phyloP scores from a whole-genome alignment of 2,797 vertebrate genomes.

The Poecilia velifera region DNA sequence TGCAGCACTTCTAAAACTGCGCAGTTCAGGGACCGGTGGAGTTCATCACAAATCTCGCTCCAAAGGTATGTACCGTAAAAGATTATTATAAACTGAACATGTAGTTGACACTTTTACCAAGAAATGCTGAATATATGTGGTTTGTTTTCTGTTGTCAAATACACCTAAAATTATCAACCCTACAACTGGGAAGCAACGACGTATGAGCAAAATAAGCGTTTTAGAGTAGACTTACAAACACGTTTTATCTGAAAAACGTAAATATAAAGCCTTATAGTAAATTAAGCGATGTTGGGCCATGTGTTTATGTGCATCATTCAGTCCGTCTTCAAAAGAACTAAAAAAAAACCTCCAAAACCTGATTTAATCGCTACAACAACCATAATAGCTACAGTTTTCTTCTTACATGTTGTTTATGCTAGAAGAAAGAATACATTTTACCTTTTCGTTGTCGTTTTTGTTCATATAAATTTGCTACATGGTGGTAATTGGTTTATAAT shows the following conservation, averaged over 20 bases:
- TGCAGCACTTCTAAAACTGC: constrained; percentile 39
- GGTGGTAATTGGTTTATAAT: background rate
- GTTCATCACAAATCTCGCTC: constrained; percentile 1
- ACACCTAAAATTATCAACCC: background rate
- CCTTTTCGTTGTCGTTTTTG: background rate
- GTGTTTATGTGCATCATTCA: constrained; percentile 1
- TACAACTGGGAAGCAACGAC: background rate
- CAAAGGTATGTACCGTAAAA: constrained; percentile 31
- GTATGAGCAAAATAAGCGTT: background rate
- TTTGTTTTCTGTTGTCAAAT: background rate
- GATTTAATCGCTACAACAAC: background rate
- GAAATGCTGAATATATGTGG: background rate
- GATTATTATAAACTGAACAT: background rate
- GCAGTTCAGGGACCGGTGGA: constrained; percentile 36
- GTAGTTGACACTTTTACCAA: background rate
- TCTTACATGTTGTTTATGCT: background rate
- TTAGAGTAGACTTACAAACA: accelerated
- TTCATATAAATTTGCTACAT: background rate
- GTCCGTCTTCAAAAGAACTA: background rate
- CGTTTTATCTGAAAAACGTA: background rate
- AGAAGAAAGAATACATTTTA: background rate
- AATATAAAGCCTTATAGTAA: background rate
- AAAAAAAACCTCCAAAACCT: background rate
- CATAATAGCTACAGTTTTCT: background rate
- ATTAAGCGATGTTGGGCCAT: background rate